Evolutionary conservation across 2,888 invertebrate genomes (phyloP).

Genomic region (Tenthredo amoena): DNA sequence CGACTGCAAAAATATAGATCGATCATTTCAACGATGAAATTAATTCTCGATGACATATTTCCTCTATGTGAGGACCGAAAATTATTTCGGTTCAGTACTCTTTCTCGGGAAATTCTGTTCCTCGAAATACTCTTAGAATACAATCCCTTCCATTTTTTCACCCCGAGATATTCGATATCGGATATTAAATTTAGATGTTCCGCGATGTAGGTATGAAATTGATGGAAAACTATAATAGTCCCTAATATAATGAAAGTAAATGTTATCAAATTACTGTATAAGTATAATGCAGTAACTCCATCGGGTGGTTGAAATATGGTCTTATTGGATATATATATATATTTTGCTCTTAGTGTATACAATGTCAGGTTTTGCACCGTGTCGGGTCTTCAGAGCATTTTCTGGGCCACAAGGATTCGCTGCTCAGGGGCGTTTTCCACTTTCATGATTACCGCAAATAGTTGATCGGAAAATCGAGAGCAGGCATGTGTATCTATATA

Average conservation of each 20-base stretch:
- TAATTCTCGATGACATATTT: too few relatives aligned
- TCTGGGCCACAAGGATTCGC: conserved; percentile 4
- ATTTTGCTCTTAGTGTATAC: not conserved
- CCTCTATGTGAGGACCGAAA: not conserved
- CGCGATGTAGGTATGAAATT: not conserved
- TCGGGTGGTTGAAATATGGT: not conserved
- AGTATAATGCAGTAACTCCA: not conserved
- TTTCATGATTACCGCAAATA: conserved; percentile 27
- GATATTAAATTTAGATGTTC: not conserved
- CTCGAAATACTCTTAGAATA: not conserved
- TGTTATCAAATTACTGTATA: not conserved
- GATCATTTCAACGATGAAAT: not conserved
- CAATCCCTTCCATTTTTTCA: not conserved
- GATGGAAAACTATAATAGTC: not conserved
- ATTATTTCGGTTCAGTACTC: not conserved
- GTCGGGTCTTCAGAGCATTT: not conserved
- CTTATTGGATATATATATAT: not conserved
- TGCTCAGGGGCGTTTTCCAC: conserved; percentile 17
- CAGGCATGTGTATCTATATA: not conserved
- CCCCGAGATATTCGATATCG: not conserved
- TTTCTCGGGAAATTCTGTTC: not conserved
- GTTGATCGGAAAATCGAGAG: conserved; percentile 31
- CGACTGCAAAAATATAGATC: not conserved
- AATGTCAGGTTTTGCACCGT: not conserved
- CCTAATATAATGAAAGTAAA: not conserved